These are phyloP conservation scores for Spizella passerina DNA, from an alignment of 2,797 vertebrate species.

Conservation along the genomic window DNA sequence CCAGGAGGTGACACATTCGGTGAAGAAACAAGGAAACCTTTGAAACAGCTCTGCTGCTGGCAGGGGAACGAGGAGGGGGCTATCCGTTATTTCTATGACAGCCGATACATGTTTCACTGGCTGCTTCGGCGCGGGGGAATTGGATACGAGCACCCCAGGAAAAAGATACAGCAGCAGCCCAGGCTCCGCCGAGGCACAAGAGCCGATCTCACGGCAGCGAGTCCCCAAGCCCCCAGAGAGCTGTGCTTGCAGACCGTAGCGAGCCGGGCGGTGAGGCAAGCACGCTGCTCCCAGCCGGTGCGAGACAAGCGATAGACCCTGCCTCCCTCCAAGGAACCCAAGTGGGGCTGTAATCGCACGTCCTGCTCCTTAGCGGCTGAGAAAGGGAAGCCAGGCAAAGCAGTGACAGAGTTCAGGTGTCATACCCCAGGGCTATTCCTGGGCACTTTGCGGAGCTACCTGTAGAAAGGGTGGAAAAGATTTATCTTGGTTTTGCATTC, in stretches of 20 bases:
- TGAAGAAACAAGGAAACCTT: neutral
- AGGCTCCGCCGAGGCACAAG: neutral
- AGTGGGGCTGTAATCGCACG: fast-evolving
- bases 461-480: fast-evolving
- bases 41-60: too few species aligned
- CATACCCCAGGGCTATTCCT: fast-evolving
- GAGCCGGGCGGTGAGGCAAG: too few species aligned
- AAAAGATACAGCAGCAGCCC: neutral
- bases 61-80: neutral
- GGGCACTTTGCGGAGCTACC: neutral
- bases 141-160: too few species aligned
- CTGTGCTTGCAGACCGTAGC: neutral
- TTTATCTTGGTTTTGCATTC: neutral
- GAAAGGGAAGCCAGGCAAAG: fast-evolving
- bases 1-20: fast-evolving
- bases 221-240: fast-evolving
- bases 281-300: fast-evolving
- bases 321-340: fast-evolving
- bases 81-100: fast-evolving
- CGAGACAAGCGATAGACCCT: neutral
- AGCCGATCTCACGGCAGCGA: fast-evolving
- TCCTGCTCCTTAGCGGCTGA: too few species aligned
- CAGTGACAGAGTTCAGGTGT: fast-evolving
- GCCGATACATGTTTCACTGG: fast-evolving
- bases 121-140: fast-evolving